Conservation (phyloP, 2,797 vertebrate species). For the Epinephelus malabaricus region DNA sequence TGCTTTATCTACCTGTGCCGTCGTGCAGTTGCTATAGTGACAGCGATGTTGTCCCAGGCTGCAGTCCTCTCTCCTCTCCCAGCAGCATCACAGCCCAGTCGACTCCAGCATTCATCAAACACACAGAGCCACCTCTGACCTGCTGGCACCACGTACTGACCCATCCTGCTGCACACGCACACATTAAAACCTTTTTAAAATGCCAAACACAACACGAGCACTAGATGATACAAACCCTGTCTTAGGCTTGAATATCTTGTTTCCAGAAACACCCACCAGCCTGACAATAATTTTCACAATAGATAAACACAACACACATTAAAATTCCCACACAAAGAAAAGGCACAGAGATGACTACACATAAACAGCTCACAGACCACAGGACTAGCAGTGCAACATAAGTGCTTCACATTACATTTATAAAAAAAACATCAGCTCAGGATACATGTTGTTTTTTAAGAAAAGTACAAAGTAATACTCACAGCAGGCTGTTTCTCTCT, state of each 20-base stretch:
- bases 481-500: constrained; percentile 73
- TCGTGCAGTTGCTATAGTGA: constrained; percentile 90
- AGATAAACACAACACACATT: neutral
- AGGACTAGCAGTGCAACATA: neutral
- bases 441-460: no score
- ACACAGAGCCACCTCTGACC: constrained; percentile 95
- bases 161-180: constrained; percentile 85
- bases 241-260: neutral
- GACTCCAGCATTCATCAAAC: constrained; percentile 94
- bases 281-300: neutral
- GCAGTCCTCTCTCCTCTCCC: constrained; percentile 88
- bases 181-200: constrained; percentile 2
- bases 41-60: constrained; percentile 98
- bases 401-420: neutral
- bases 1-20: constrained; percentile 87
- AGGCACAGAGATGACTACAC: neutral
- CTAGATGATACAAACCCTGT: neutral
- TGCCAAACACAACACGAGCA: neutral
- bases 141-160: constrained; percentile 86
- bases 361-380: neutral
- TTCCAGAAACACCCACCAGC: neutral
- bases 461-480: constrained; percentile 43
- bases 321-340: neutral
- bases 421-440: neutral
- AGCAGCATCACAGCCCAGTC: constrained; percentile 90